Evolutionary conservation across 2,113 vertebrate genomes (phyloP).

Genomic region (Melanocharis versteri): DNA sequence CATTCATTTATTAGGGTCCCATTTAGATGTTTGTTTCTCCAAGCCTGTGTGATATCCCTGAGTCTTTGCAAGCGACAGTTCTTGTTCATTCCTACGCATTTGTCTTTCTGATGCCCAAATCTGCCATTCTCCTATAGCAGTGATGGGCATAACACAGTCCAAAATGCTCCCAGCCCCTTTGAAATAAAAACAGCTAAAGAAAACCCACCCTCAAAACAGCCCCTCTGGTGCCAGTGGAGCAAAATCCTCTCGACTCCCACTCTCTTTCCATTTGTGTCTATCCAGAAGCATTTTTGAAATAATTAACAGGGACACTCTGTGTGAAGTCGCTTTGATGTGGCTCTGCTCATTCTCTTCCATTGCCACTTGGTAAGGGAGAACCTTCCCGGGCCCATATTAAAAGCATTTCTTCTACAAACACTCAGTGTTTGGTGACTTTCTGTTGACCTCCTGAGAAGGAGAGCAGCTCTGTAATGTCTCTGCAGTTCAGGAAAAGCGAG

Average conservation of each 20-base stretch:
- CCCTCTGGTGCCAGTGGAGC: background rate
- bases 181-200: background rate
- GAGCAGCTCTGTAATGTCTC: background rate
- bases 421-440: background rate
- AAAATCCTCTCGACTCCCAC: background rate
- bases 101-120: background rate
- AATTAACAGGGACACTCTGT: background rate
- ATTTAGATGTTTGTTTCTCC: background rate
- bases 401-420: background rate
- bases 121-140: background rate
- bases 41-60: background rate
- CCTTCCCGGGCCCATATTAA: background rate
- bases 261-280: background rate
- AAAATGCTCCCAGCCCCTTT: background rate
- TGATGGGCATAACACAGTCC: background rate
- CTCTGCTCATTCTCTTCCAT: background rate
- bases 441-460: background rate
- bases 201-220: background rate
- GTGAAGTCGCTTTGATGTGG: background rate
- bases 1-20: background rate
- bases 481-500: background rate
- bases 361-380: background rate
- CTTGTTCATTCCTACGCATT: background rate
- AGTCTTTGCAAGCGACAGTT: background rate
- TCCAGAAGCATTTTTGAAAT: background rate